Percentiles rank a stretch among this genome's conserved stretches.
These are phyloP conservation scores for Coreoperca whiteheadi DNA, from an alignment of 2,113 vertebrate genomes.

Conservation along the genomic window DNA sequence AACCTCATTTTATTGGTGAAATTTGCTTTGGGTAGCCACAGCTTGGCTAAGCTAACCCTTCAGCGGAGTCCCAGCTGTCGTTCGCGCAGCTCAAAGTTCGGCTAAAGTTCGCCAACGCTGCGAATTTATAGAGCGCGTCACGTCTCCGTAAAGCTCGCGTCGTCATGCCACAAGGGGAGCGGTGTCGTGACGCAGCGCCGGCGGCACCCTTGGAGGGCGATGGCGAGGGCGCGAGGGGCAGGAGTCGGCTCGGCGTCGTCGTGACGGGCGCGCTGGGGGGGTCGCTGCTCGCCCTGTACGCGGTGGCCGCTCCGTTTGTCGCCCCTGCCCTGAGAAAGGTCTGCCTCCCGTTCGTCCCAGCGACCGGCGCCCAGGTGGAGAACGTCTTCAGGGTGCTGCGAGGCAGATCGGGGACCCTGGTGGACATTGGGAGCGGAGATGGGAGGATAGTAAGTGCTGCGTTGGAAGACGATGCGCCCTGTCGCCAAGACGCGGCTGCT, in stretches of 20 bases:
- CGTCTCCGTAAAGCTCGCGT: background rate
- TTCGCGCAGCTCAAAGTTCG: conserved; percentile 3
- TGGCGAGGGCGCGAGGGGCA: too few species aligned
- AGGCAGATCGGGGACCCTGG: conserved; percentile 85
- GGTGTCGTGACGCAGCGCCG: background rate
- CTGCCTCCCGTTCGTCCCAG: conserved; percentile 95
- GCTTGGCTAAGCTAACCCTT: background rate
- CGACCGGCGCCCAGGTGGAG: conserved; percentile 88
- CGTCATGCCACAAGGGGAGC: conserved; percentile 38
- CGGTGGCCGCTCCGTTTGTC: conserved; percentile 88
- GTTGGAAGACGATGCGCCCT: too few species aligned
- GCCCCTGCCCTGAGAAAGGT: conserved; percentile 89
- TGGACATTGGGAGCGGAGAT: conserved; percentile 95
- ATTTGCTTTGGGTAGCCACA: background rate
- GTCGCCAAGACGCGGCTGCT: background rate
- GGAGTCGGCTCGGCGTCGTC: conserved; percentile 82
- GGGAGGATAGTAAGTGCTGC: conserved; percentile 92
- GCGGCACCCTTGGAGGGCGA: background rate
- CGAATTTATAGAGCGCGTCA: background rate
- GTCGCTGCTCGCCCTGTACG: conserved; percentile 87
- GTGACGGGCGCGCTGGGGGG: conserved; percentile 85
- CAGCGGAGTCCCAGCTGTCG: background rate
- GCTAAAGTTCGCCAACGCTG: background rate
- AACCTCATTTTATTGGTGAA: background rate
- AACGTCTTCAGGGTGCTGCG: conserved; percentile 88